Evolutionary conservation across 2,888 invertebrate genomes (phyloP).

Genomic region (Macrostomum cliftonense): DNA sequence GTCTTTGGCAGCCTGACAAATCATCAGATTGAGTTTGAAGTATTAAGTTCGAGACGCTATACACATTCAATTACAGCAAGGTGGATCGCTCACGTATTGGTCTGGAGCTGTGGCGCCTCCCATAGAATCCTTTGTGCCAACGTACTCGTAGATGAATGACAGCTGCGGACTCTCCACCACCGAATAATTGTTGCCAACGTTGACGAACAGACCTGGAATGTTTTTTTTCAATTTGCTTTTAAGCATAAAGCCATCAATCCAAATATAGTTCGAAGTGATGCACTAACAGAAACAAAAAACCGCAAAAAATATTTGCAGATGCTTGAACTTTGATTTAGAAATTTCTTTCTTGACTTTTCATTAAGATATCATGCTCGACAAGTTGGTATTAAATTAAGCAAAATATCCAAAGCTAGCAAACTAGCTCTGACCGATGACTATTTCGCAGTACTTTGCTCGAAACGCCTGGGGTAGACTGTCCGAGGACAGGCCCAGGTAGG

Average conservation of each 20-base stretch:
- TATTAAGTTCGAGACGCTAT: too few relatives aligned
- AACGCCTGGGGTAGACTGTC: slow-evolving; percentile 31
- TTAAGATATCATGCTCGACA: too few relatives aligned
- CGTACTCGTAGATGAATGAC: slow-evolving; percentile 34
- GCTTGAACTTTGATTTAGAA: too few relatives aligned
- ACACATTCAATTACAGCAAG: too few relatives aligned
- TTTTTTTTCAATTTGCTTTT: too few relatives aligned
- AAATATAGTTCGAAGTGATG: too few relatives aligned
- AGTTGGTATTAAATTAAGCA: too few relatives aligned
- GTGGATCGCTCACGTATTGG: slow-evolving; percentile 10
- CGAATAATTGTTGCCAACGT: slow-evolving; percentile 35
- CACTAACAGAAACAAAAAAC: too few relatives aligned
- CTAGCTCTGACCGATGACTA: slow-evolving; percentile 27
- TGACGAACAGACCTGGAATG: slow-evolving; percentile 33
- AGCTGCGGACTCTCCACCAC: slow-evolving; percentile 34
- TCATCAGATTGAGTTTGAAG: not conserved
- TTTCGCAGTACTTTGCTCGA: slow-evolving; percentile 34
- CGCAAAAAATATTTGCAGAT: too few relatives aligned
- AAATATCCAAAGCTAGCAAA: too few relatives aligned
- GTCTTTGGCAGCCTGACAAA: slow-evolving; percentile 17
- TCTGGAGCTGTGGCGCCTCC: slow-evolving; percentile 16
- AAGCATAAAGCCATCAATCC: too few relatives aligned
- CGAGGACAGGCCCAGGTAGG: slow-evolving; percentile 30
- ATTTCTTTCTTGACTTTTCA: too few relatives aligned
- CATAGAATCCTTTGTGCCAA: slow-evolving; percentile 25